Evolutionary conservation across 1,140 invertebrate species (phyloP), one percentile per base, ranked within the genome.

Genomic region (Macrobrachium nipponense): DNA sequence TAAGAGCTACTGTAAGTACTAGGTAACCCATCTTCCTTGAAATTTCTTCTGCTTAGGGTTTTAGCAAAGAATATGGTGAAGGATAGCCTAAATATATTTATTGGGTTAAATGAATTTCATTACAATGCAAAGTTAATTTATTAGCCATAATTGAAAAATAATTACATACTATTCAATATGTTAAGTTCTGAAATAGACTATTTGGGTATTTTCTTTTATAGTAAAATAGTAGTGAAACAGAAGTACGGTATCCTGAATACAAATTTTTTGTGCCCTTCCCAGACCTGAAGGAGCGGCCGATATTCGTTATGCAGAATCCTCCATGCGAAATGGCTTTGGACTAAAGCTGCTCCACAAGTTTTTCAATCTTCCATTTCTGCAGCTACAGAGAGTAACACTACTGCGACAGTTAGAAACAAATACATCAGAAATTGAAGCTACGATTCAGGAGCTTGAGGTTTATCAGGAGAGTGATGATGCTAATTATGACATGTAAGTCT

Each of bases 291-390:
- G 90, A 68, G 91, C 92, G 83, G 94, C 94, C 1, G 93, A 95
- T 90, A 93, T 98, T 43, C 93, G 97, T 76, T 98, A 97, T 91
- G 95, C 96, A 5, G 97, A 98, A 91, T 94, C 96, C 0, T 99
- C 97, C 4, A 99, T 99, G 98, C 94, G 97, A 90, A 99, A 98
- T 93, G 97, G 97, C 14, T 99, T 98, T 93, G 98, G 98, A 51
- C 91, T 99, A 72, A 96, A 97, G 91, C 94, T 98, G 85, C 92
- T 99, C 59, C 97, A 99, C 92, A 98, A 97, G 92, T 99, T 99
- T 91, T 96, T 99, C 89, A 99, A 98, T 92, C 92, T 99, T 88
- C 98, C 98, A 82, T 99, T 98, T 90, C 93, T 99, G 60, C 95
- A 97, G 90, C 91, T 99, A 20, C 98, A 99, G 93, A 93, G 95